Conservation (phyloP, 92 coral and sea anemone species). For the Actinostola sp. region DNA sequence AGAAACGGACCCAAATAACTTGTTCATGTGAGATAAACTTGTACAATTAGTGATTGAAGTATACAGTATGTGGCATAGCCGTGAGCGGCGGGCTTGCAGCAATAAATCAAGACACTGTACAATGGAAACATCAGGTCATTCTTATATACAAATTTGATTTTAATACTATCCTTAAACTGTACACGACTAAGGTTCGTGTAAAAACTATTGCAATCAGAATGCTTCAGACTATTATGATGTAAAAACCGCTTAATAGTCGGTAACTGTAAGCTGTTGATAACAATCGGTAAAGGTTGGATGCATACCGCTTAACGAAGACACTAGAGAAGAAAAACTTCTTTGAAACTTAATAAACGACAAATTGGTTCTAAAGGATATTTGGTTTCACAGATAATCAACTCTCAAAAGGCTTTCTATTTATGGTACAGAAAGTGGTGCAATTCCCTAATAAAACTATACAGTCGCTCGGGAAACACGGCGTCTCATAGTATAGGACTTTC, state of each 20-base stretch:
- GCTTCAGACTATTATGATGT: neutral
- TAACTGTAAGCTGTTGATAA: constrained; percentile 8
- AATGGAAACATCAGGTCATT: too few relatives aligned
- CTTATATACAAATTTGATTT: too few relatives aligned
- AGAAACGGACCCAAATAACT: too few relatives aligned
- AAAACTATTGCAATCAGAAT: neutral
- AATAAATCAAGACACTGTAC: too few relatives aligned
- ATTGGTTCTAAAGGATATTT: constrained; percentile 2
- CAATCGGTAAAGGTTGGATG: constrained; percentile 20
- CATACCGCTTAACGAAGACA: constrained; percentile 16
- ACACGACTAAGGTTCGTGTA: neutral
- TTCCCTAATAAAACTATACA: constrained; percentile 6
- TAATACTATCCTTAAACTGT: too few relatives aligned
- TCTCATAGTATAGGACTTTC: neutral
- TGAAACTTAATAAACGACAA: constrained; percentile 2
- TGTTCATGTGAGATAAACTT: too few relatives aligned
- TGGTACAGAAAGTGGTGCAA: neutral
- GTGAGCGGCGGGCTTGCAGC: too few relatives aligned
- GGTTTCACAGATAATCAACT: neutral
- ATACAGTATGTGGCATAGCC: too few relatives aligned
- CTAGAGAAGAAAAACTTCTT: constrained; percentile 6
- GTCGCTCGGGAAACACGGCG: neutral
- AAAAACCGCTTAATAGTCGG: neutral
- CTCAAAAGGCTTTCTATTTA: neutral
- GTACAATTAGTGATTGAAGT: too few relatives aligned